phyloP scores from a whole-genome alignment of 1,140 invertebrate genomes.

The Oryctes rhinoceros region DNA sequence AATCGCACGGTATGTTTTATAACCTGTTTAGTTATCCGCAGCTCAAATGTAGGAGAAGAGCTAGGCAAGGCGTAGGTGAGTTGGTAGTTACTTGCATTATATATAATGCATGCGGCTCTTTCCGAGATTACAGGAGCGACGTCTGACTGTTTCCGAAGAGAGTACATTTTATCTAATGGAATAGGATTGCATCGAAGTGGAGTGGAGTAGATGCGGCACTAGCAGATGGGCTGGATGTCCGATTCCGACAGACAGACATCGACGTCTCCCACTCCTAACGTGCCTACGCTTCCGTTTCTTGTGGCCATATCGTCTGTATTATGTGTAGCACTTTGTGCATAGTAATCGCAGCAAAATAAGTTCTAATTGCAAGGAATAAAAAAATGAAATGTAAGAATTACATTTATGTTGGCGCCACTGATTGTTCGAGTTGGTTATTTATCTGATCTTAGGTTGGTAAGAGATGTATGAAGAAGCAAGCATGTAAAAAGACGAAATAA shows the following conservation, averaged over 20 bases:
- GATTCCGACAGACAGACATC: not conserved
- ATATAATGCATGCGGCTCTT: conserved; percentile 1
- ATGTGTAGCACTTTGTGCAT: not conserved
- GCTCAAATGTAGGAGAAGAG: no score
- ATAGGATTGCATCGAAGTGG: conserved; percentile 2
- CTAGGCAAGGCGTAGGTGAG: no score
- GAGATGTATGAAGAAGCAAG: no score
- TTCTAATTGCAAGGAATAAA: no score
- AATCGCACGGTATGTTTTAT: no score
- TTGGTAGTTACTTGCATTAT: not conserved
- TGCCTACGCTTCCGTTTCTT: not conserved
- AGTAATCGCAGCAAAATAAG: no score
- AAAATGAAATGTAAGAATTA: no score
- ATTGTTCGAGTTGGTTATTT: no score
- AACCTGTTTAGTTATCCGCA: no score
- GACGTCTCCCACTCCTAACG: not conserved
- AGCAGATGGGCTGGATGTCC: conserved; percentile 1
- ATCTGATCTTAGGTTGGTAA: no score
- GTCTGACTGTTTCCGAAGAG: not conserved
- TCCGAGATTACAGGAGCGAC: not conserved
- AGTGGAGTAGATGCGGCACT: not conserved
- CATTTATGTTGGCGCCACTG: no score
- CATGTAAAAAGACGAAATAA: no score
- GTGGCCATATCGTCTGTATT: not conserved
- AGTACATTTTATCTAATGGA: conserved; percentile 1